Base-by-base conservation (phyloP, 2,797 vertebrate species). In the Clamator glandarius region DNA sequence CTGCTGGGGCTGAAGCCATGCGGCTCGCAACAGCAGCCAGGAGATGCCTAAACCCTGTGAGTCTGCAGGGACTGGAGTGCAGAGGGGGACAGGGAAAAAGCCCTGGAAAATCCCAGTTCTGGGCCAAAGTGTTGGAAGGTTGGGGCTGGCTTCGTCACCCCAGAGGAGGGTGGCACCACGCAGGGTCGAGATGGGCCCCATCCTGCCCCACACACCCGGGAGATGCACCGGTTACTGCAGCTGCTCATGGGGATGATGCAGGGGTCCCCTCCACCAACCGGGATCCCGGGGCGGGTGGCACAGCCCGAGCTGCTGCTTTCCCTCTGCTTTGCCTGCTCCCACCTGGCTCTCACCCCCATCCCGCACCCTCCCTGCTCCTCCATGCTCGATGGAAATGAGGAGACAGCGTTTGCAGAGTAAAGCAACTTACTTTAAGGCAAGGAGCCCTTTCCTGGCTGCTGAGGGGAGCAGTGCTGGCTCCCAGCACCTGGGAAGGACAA, bases 381-480 rank as follows among this genome's bases (percentile, higher is more conserved):
- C n/a, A 14, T 12, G 33, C 31, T 46, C 1, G 1, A 0, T 13
- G 87, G 77, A 33, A 35, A 29, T 1, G 46, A 33, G 39, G n/a
- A 18, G 35, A 46, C 21, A 33, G 20, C 1, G 0, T 59, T 51
- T 48, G 21, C 33, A 81, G 41, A 44, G 36, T 62, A 84, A 79
- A 81, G 3, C 1, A 4, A 24, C 7, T 1, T 15, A 25, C 42
- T 66, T 63, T 4, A n/a, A n/a, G 0, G 2, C 3, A 2, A 15
- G 21, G 55, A 87, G 42, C 29, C 46, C 33, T 66, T 73, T 83
- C n/a, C 68, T 31, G 36, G 11, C 21, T 72, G 58, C 20, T 15
- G 26, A 36, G 39, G 42, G 79, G 6, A 3, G 6, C 26, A 8
- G 48, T 1, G 5, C n/a, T n/a, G 36, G 10, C n/a, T 81, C 33